Evolutionary conservation across 2,888 invertebrate species (phyloP).

Genomic region (Chloromyia formosa): DNA sequence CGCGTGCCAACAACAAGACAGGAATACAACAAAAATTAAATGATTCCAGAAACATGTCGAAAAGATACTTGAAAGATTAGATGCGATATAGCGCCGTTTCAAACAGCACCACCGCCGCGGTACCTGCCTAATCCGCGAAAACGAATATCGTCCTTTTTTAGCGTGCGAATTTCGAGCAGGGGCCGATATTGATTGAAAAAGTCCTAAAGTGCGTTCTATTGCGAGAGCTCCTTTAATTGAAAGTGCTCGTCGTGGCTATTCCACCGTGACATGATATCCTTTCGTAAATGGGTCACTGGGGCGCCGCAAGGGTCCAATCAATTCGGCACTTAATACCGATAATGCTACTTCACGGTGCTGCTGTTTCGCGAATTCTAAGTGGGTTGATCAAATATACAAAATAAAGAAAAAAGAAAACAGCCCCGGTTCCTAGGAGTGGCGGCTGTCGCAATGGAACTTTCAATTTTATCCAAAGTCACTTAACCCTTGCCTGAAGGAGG

Average conservation of each 20-base stretch:
- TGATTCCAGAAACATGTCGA: background rate
- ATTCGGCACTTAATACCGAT: background rate
- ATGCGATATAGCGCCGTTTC: background rate
- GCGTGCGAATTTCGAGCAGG: too few relatives aligned
- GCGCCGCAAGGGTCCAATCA: slow-evolving; percentile 2
- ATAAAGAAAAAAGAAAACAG: too few relatives aligned
- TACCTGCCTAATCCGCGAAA: too few relatives aligned
- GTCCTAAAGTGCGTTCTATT: background rate
- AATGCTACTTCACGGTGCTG: background rate
- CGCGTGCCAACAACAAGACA: slow-evolving; percentile 9
- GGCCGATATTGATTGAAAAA: background rate
- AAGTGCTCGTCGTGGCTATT: background rate
- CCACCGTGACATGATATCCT: background rate
- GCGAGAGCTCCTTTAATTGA: background rate
- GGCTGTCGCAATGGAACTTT: too few relatives aligned
- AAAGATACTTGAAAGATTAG: background rate
- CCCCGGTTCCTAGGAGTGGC: too few relatives aligned
- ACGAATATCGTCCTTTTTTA: too few relatives aligned
- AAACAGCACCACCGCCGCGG: background rate
- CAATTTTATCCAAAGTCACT: too few relatives aligned
- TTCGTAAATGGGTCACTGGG: background rate
- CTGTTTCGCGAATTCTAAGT: background rate
- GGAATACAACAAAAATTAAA: background rate
- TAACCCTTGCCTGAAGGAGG: too few relatives aligned
- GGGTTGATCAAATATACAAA: too few relatives aligned